These are phyloP conservation scores for Melanotaenia trifasciata DNA, from an alignment of 2,797 vertebrate genomes.

Conservation along the genomic window DNA sequence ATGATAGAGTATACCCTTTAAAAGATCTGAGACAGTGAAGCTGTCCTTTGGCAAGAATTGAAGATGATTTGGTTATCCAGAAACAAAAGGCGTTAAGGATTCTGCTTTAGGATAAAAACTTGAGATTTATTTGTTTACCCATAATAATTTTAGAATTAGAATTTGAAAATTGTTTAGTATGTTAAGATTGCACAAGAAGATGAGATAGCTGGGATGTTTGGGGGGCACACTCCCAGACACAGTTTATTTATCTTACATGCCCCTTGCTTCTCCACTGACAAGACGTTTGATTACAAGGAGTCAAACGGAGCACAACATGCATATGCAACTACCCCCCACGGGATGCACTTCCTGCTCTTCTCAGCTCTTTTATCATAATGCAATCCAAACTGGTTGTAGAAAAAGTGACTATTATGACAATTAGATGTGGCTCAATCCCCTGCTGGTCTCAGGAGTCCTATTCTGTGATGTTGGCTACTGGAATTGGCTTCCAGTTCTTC, in stretches of 20 bases:
- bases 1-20: too few species aligned
- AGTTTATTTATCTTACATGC: constrained; percentile 83
- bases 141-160: constrained; percentile 43
- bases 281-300: constrained; percentile 72
- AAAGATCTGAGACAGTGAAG: too few species aligned
- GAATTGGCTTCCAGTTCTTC: constrained; percentile 54
- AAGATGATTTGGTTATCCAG: too few species aligned
- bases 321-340: constrained; percentile 68
- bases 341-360: constrained; percentile 65
- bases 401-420: constrained; percentile 84
- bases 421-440: constrained; percentile 78
- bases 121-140: constrained; percentile 47
- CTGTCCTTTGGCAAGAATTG: too few species aligned
- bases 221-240: constrained; percentile 77
- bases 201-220: constrained; percentile 60
- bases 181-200: constrained; percentile 64
- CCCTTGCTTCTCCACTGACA: constrained; percentile 72
- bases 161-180: constrained; percentile 55
- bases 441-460: constrained; percentile 75
- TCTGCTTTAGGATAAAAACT: constrained; percentile 13
- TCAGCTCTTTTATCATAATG: constrained; percentile 79
- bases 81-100: too few species aligned
- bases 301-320: constrained; percentile 76
- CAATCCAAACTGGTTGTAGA: constrained; percentile 76
- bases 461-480: constrained; percentile 72